Conservation (phyloP, 2,888 invertebrate genomes). For the Atrina japonica region DNA sequence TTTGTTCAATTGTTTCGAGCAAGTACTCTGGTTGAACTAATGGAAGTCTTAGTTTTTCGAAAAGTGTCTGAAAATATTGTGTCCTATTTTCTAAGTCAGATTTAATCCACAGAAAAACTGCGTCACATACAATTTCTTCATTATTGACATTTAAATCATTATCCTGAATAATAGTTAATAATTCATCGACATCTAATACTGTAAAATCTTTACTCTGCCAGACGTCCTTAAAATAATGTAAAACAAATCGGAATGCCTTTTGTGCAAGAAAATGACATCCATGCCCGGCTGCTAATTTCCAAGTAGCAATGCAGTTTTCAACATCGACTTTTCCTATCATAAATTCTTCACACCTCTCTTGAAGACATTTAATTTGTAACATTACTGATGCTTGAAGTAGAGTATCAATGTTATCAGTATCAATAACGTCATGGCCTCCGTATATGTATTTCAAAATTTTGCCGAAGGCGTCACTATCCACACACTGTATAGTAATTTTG, state of each 20-base stretch:
- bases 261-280: slow-evolving; percentile 87
- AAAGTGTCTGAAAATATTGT: slow-evolving; percentile 72
- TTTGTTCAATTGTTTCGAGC: slow-evolving; percentile 44
- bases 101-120: slow-evolving; percentile 86
- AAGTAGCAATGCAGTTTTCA: slow-evolving; percentile 90
- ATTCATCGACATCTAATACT: slow-evolving; percentile 86
- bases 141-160: slow-evolving; percentile 93
- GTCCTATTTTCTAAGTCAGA: slow-evolving; percentile 83
- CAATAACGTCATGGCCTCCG: slow-evolving; percentile 88
- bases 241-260: slow-evolving; percentile 86
- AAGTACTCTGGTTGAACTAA: slow-evolving; percentile 64
- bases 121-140: slow-evolving; percentile 90
- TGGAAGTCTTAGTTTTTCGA: slow-evolving; percentile 61
- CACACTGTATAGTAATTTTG: slow-evolving; percentile 61
- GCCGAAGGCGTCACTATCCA: slow-evolving; percentile 88
- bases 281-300: slow-evolving; percentile 89
- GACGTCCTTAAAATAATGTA: slow-evolving; percentile 80
- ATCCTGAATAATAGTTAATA: slow-evolving; percentile 88
- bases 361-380: slow-evolving; percentile 89
- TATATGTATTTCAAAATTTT: slow-evolving; percentile 92
- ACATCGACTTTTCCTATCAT: slow-evolving; percentile 86
- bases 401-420: slow-evolving; percentile 87
- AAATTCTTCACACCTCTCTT: slow-evolving; percentile 90
- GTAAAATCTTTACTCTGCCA: slow-evolving; percentile 66
- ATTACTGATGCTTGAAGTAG: slow-evolving; percentile 90